phyloP scores from a whole-genome alignment of 2,113 vertebrate species.

The Columbina picui region DNA sequence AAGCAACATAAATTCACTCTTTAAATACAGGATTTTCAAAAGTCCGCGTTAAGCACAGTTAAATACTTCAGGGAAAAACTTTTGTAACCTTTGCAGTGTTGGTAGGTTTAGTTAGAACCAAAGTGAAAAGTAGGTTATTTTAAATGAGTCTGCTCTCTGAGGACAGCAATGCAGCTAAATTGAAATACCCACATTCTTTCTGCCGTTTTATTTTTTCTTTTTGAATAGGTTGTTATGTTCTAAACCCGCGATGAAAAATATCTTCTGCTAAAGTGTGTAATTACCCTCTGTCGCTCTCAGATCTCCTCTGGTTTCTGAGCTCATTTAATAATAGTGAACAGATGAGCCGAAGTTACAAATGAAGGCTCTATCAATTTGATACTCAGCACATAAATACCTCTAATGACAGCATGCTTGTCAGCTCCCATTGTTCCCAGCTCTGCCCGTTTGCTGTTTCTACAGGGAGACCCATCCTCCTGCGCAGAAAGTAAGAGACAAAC shows the following conservation, averaged over 20 bases:
- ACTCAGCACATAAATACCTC: constrained; percentile 76
- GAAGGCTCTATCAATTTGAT: constrained; percentile 78
- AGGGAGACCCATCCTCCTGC: constrained; percentile 38
- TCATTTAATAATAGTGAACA: constrained; percentile 80
- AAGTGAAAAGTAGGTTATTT: background rate
- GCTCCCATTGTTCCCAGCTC: constrained; percentile 77
- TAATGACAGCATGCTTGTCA: constrained; percentile 81
- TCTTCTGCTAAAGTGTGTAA: constrained; percentile 77
- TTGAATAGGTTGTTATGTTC: constrained; percentile 65
- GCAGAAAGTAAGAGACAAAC: constrained; percentile 56
- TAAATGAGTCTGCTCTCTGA: background rate
- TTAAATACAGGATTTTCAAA: background rate
- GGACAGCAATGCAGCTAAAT: background rate
- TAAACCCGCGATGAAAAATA: constrained; percentile 74
- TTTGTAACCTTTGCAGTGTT: background rate
- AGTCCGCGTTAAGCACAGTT: background rate
- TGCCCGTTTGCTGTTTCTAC: constrained; percentile 68
- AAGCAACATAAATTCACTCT: background rate
- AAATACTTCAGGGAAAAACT: background rate
- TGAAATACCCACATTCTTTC: constrained; percentile 39
- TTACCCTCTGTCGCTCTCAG: constrained; percentile 79
- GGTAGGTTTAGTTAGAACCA: background rate
- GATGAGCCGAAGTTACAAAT: constrained; percentile 81
- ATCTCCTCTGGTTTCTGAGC: constrained; percentile 77
- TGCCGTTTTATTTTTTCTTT: background rate